Conservation (phyloP, 30 jellyfish, hydroid and myxozoan genomes). For the Aurelia aurita region DNA sequence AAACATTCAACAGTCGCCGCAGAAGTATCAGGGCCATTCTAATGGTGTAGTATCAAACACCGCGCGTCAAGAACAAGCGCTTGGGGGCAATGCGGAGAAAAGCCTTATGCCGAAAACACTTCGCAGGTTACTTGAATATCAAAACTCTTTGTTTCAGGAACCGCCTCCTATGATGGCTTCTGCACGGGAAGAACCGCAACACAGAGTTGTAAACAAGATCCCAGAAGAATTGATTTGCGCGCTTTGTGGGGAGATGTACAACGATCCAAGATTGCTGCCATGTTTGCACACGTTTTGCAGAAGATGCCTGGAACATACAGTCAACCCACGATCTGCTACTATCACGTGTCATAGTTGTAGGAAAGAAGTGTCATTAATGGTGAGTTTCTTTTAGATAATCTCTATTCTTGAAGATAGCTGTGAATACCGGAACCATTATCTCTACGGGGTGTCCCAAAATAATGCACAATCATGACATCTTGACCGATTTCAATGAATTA, state of each 20-base stretch:
- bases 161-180: slow-evolving; percentile 78
- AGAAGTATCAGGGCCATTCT: neutral
- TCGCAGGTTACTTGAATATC: neutral
- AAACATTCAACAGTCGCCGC: no score
- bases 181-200: slow-evolving; percentile 82
- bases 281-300: slow-evolving; percentile 96
- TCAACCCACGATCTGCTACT: slow-evolving; percentile 93
- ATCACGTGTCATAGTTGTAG: slow-evolving; percentile 97
- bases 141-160: slow-evolving; percentile 71
- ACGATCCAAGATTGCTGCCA: slow-evolving; percentile 95
- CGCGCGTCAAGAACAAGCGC: neutral
- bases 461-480: no score
- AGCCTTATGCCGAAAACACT: slow-evolving; percentile 20
- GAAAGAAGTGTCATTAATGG: slow-evolving; percentile 87
- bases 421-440: no score
- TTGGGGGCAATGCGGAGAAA: neutral
- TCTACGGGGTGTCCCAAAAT: no score
- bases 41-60: neutral
- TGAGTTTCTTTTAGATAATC: slow-evolving; percentile 34
- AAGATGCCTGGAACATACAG: slow-evolving; percentile 96
- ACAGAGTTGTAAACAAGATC: slow-evolving; percentile 48
- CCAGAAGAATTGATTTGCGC: slow-evolving; percentile 90
- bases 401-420: no score
- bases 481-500: no score
- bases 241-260: slow-evolving; percentile 94